These are phyloP conservation scores for Virgularia gustaviana DNA, from an alignment of 92 coral and sea anemone species.

Conservation along the genomic window DNA sequence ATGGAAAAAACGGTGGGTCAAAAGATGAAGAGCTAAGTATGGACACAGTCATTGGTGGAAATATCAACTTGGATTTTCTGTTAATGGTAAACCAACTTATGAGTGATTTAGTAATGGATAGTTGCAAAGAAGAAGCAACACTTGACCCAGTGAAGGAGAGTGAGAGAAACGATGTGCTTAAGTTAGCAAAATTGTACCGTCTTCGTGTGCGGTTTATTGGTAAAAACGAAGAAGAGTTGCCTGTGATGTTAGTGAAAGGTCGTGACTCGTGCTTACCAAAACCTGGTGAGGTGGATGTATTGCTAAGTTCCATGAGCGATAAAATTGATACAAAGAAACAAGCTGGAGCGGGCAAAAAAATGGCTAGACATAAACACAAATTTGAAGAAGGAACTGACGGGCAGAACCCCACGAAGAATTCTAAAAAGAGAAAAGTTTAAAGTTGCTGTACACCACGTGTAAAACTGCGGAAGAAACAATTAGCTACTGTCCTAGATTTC, in stretches of 20 bases:
- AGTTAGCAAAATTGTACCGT: slow-evolving; percentile 71
- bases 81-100: slow-evolving; percentile 75
- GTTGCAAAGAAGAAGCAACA: slow-evolving; percentile 57
- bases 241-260: slow-evolving; percentile 69
- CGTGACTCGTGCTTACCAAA: slow-evolving; percentile 68
- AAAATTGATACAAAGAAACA: slow-evolving; percentile 63
- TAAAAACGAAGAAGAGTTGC: slow-evolving; percentile 65
- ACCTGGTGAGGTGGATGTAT: slow-evolving; percentile 73
- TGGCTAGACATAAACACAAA: background rate
- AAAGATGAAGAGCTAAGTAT: slow-evolving; percentile 1
- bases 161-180: slow-evolving; percentile 77
- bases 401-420: background rate
- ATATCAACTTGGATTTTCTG: slow-evolving; percentile 64
- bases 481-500: too few species aligned
- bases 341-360: slow-evolving; percentile 4
- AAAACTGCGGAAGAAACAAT: too few species aligned
- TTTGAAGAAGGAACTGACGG: background rate
- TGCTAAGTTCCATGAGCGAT: slow-evolving; percentile 71
- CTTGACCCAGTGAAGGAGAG: slow-evolving; percentile 74
- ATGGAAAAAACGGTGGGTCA: background rate
- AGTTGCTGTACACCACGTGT: too few species aligned
- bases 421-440: background rate
- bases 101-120: slow-evolving; percentile 62
- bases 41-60: too few species aligned
- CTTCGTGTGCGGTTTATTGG: slow-evolving; percentile 73